Percentiles rank a stretch among this genome's conserved stretches.
phyloP scores from a whole-genome alignment of 2,113 vertebrate species.

The Sylvilagus bachmani region DNA sequence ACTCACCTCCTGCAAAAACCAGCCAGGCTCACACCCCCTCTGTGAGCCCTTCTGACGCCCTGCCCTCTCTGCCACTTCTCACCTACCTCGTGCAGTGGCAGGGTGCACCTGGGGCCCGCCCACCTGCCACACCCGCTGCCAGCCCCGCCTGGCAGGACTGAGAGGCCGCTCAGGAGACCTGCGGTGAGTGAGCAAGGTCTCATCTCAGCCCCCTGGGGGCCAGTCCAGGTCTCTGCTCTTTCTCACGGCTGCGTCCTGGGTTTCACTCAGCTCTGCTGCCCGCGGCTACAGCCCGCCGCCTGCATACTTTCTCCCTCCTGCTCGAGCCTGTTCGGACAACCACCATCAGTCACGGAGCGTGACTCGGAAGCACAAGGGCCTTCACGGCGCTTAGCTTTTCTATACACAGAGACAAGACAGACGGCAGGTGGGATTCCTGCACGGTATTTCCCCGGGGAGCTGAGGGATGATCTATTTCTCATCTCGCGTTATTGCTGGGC shows the following conservation, averaged over 20 bases:
- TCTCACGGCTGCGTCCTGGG: neutral
- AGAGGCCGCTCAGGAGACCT: too few species aligned
- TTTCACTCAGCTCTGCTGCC: neutral
- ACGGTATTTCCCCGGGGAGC: neutral
- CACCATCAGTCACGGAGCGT: neutral
- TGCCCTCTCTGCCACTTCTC: neutral
- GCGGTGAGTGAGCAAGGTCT: neutral
- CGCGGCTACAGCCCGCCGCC: neutral
- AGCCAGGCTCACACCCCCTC: neutral
- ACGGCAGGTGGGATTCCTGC: conserved; percentile 16
- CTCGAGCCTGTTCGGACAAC: neutral
- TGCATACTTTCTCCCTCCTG: neutral
- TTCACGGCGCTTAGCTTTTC: neutral
- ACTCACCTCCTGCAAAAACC: neutral
- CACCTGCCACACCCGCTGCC: neutral
- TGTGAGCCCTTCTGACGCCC: neutral
- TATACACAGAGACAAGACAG: neutral
- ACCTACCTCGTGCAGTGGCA: too few species aligned
- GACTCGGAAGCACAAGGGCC: neutral
- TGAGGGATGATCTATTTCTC: neutral
- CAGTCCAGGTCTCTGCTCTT: neutral
- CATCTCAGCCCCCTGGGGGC: neutral
- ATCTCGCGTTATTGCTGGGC: conserved; percentile 11
- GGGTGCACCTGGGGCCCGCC: neutral
- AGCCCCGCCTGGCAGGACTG: neutral